Conservation (phyloP, 2,113 vertebrate species). For the Bujurquina vittata region DNA sequence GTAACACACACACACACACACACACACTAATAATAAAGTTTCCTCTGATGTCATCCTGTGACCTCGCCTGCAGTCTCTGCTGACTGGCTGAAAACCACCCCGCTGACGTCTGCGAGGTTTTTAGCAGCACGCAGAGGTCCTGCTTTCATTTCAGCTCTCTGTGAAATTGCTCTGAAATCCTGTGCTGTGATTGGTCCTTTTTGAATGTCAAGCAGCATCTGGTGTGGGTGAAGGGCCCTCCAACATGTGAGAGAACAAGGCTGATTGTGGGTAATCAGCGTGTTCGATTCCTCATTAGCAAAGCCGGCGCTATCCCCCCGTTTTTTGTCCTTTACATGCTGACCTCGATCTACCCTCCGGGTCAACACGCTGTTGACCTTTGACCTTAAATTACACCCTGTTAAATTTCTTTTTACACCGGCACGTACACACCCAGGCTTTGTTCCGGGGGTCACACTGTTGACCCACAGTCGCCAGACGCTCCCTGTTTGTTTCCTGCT, state of each 20-base stretch:
- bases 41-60: too few relatives aligned
- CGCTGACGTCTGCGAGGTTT: not conserved
- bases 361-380: constrained; percentile 58
- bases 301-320: not conserved
- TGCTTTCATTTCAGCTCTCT: not conserved
- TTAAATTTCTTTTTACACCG: constrained; percentile 35
- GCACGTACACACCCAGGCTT: constrained; percentile 22
- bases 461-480: constrained; percentile 38
- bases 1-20: not conserved
- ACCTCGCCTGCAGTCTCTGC: not conserved
- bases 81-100: not conserved
- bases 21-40: not conserved
- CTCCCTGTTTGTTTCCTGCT: constrained; percentile 49
- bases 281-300: constrained; percentile 32
- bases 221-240: not conserved
- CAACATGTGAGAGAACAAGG: not conserved
- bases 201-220: not conserved
- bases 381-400: constrained; percentile 33
- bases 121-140: not conserved
- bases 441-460: constrained; percentile 39
- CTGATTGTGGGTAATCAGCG: not conserved
- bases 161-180: not conserved
- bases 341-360: constrained; percentile 12
- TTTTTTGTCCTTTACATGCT: not conserved
- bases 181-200: not conserved